Evolutionary conservation across 2,888 invertebrate genomes (phyloP).

Genomic region (Pristionchus arcanus): DNA sequence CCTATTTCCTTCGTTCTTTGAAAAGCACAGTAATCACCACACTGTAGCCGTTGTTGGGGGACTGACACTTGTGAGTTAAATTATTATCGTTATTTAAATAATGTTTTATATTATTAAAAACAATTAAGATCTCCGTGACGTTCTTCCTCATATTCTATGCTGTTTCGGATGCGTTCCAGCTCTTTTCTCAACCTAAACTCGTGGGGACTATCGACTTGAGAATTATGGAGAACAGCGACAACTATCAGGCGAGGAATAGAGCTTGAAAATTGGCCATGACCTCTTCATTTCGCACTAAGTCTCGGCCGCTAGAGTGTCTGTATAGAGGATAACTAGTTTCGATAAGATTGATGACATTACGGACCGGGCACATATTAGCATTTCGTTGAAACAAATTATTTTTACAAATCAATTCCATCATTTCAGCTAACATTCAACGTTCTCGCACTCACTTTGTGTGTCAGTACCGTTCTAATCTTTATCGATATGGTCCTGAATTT

Average conservation of each 20-base stretch:
- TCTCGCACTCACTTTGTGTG: neutral
- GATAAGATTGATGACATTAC: no score
- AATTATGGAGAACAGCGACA: neutral
- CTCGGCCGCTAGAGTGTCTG: no score
- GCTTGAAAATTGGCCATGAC: no score
- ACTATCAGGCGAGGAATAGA: neutral
- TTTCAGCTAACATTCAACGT: neutral
- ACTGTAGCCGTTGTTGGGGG: neutral
- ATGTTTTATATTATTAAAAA: neutral
- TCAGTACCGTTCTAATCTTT: neutral
- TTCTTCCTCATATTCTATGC: slow-evolving; percentile 6
- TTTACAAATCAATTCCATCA: neutral
- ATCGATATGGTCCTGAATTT: neutral
- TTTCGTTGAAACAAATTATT: no score
- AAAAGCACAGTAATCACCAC: neutral
- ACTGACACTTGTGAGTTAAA: neutral
- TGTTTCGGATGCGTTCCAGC: neutral
- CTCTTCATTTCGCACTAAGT: no score
- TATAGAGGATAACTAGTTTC: no score
- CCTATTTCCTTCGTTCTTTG: neutral
- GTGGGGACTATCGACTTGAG: neutral
- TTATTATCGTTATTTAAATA: neutral
- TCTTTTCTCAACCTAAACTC: neutral
- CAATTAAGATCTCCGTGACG: neutral
- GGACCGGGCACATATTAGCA: no score